phyloP scores from a whole-genome alignment of 2,888 invertebrate genomes.

The Chaetoderma sp. region DNA sequence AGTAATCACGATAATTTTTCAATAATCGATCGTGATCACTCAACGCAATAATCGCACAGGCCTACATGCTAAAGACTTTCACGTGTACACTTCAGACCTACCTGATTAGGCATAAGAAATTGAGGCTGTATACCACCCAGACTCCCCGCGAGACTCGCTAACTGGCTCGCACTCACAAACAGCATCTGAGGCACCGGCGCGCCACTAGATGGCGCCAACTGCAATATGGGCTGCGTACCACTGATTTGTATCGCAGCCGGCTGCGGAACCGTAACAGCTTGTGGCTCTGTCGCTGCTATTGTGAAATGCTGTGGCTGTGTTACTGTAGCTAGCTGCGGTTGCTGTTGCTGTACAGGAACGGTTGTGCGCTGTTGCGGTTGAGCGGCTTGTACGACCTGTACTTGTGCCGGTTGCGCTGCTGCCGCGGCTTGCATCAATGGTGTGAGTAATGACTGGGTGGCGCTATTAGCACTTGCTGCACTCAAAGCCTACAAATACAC shows the following conservation, averaged over 20 bases:
- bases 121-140: constrained; percentile 52
- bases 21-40: no score
- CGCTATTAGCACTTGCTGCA: constrained; percentile 12
- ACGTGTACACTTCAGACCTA: neutral
- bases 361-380: constrained; percentile 5
- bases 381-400: constrained; percentile 12
- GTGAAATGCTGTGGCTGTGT: constrained; percentile 16
- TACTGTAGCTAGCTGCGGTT: constrained; percentile 13
- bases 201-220: constrained; percentile 6
- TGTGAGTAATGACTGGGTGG: constrained; percentile 22
- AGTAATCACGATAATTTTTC: no score
- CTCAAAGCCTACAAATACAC: no score
- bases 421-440: constrained; percentile 18
- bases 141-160: no score
- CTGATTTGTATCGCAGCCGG: constrained; percentile 26
- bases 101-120: constrained; percentile 46
- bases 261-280: constrained; percentile 16
- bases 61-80: neutral
- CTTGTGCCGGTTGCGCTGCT: constrained; percentile 23
- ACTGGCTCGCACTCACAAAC: constrained; percentile 52
- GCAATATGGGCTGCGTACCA: constrained; percentile 9
- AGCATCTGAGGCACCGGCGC: constrained; percentile 46
- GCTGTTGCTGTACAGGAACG: constrained; percentile 17
- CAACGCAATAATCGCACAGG: no score
- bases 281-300: neutral